A percentile compares a stretch with the other conserved stretches of the same genome.
These are phyloP conservation scores for Sylvietta virens DNA, from an alignment of 2,113 vertebrate genomes.

Conservation along the genomic window DNA sequence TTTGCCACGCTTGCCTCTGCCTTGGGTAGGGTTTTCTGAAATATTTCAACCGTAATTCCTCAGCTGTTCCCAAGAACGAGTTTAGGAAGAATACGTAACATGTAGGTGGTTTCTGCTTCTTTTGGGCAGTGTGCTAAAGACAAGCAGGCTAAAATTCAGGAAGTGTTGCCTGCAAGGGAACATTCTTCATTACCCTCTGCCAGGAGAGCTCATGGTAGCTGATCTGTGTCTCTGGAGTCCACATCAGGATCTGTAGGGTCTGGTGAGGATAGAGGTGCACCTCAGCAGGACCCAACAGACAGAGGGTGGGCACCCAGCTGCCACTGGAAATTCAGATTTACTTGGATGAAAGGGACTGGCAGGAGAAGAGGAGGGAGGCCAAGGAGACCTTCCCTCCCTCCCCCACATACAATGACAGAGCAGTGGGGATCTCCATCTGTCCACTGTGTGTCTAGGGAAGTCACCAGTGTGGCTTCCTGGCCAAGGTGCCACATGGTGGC, in stretches of 20 bases:
- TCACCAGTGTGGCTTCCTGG: neutral
- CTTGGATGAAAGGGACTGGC: neutral
- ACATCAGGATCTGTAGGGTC: neutral
- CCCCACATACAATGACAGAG: accelerated
- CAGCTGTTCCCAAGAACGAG: neutral
- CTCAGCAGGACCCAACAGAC: neutral
- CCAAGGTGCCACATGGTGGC: neutral
- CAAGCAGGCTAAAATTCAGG: neutral
- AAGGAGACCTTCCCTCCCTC: neutral
- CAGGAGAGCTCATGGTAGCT: neutral
- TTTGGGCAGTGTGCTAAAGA: neutral
- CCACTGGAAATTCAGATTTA: neutral
- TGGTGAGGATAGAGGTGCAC: neutral
- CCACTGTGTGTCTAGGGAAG: accelerated
- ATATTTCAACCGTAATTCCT: neutral
- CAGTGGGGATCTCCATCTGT: neutral
- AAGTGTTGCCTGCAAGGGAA: neutral
- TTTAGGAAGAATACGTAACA: neutral
- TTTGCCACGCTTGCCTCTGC: neutral
- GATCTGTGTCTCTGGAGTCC: neutral
- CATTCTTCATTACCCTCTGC: neutral
- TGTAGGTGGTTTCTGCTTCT: neutral
- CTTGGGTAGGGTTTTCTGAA: neutral
- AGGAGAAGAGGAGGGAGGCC: neutral
- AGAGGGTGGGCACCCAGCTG: neutral